Evolutionary conservation across 2,113 vertebrate species (phyloP), one percentile per base, ranked within the genome.

Genomic region (Oenanthe oenanthe): DNA sequence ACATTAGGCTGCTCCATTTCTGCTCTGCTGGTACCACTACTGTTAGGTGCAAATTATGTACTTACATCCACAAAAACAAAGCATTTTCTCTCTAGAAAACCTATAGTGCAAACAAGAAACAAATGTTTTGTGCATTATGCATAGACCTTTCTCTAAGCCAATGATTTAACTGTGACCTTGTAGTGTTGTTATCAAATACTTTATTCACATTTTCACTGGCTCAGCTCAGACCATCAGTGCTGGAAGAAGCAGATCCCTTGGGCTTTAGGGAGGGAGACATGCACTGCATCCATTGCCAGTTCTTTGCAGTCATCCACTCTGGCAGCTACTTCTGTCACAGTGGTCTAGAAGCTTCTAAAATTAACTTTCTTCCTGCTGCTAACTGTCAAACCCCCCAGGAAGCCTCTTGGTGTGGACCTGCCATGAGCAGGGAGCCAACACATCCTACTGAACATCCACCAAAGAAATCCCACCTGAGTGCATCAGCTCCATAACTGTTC

Each of bases 401-500:
- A 62, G 19, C 18, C 24, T n/a, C 63, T 38, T n/a, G 54, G 28
- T 24, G 2, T 6, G 18, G 21, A n/a, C 56, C 8, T 91, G 48
- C 61, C 75, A 31, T 3, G 25, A 81, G 42, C 38, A 78, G 29
- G 38, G 65, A 94, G 20, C 22, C n/a, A 40, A 31, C 8, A 17
- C 11, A 71, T 17, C 28, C 31, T 32, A 42, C 4, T 15, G 50
- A 17, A 38, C 14, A 12, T 6, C 6, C 42, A 48, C 12, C 61
- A 32, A 17, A 21, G 18, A 36, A 77, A 88, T 43, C 89, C 22
- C 92, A 99, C 99, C 99, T 99, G 92, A 99, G 98, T 26, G 99
- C 99, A 94, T 99, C 99, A 5, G 99, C 99, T 61, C 99, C 99
- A 2, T 99, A 99, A 92, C 66, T 98, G 79, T 98, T 96, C 91